Base-by-base conservation (phyloP, 2,888 invertebrate species). In the Rotaria sp. region DNA sequence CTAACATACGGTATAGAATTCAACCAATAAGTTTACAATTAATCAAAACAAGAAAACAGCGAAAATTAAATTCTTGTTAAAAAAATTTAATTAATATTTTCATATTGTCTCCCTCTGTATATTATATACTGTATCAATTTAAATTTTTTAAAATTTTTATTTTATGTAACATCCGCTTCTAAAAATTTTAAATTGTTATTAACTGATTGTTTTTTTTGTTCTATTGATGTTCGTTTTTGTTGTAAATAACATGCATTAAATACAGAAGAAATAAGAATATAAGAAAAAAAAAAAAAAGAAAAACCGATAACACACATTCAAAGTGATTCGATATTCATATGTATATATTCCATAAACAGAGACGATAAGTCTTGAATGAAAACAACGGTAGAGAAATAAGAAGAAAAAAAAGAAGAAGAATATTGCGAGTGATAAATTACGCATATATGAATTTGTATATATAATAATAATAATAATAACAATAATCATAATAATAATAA, bases 351-450 rank as follows among this genome's bases (percentile, higher is more conserved):
- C 55, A 67, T 30, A 35, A 67, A 35, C 30, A 30, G 21, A 21
- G 35, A 67, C 35, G 18, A 67, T 1, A 67, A 7, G 35, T 67
- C 67, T 67, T 35, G 30, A 67, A 67, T 67, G 30, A 30, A 67
- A 67, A 67, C 57, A 35, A 35, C 67, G 67, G 67, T 18, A 67
- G 35, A 35, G 18, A 35, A 21, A 21, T 67, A 35, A 30, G 35
- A 67, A 52, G 52, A 35, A 67, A 35, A n/a, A 35, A 35, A 30
- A n/a, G n/a, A 21, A 30, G 67, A 67, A 67, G 67, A 67, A 67
- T 67, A 67, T 67, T 67, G 67, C 67, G 67, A 67, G 7, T 67
- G 67, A 67, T 67, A 67, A 67, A 67, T 67, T 67, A 67, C 67
- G 67, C 67, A 67, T 67, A 30, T 67, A 38, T 67, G 21, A 35